Evolutionary conservation across 2,888 invertebrate species (phyloP).

Genomic region (Copidosoma aretas): DNA sequence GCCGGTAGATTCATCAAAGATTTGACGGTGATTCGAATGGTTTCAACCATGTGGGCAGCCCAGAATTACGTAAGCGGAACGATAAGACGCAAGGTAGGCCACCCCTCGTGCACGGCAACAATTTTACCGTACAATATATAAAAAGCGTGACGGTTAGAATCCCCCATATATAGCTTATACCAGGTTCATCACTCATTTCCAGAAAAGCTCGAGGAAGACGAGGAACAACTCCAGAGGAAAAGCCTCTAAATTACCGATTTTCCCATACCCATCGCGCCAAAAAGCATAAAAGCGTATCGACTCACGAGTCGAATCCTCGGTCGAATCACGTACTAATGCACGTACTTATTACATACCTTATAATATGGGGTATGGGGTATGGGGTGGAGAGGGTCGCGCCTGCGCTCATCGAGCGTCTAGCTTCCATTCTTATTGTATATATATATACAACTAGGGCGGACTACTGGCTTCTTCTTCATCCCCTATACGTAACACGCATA

Average conservation of each 20-base stretch:
- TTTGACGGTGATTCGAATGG: too few species aligned
- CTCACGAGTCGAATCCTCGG: background rate
- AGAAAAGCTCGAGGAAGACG: background rate
- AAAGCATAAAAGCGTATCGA: background rate
- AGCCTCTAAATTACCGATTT: slow-evolving; percentile 18
- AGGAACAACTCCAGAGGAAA: background rate
- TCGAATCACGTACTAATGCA: background rate
- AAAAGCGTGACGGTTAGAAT: too few species aligned
- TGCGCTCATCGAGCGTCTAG: background rate
- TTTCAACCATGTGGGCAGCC: too few species aligned
- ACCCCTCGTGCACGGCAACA: too few species aligned
- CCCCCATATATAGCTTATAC: too few species aligned
- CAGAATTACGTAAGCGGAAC: too few species aligned
- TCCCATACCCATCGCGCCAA: background rate
- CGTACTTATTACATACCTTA: slow-evolving; percentile 1
- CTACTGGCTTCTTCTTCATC: slow-evolving; percentile 9
- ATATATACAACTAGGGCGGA: slow-evolving; percentile 19
- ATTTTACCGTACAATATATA: too few species aligned
- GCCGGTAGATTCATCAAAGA: too few species aligned
- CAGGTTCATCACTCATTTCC: background rate
- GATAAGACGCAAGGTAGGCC: too few species aligned
- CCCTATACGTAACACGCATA: background rate
- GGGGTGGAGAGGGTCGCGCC: too few species aligned
- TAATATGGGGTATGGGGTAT: too few species aligned
- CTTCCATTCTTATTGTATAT: too few species aligned